Conservation (phyloP, 2,797 vertebrate species). For the Furcifer pardalis region DNA sequence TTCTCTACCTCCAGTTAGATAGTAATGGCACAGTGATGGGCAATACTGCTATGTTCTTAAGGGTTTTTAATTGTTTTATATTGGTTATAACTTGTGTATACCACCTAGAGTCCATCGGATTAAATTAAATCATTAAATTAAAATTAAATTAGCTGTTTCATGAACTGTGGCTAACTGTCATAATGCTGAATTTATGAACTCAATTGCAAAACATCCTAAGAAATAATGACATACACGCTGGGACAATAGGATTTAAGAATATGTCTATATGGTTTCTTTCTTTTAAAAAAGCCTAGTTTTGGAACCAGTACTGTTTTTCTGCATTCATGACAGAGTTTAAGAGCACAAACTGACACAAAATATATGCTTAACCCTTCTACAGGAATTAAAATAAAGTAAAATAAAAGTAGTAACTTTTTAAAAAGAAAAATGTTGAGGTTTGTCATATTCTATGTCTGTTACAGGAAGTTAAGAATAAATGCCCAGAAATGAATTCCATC, state of each 20-base stretch:
- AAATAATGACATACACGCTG: background rate
- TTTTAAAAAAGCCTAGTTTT: background rate
- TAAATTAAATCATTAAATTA: too few relatives aligned
- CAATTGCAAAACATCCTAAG: background rate
- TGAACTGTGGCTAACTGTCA: background rate
- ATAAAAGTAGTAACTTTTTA: background rate
- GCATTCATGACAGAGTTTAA: background rate
- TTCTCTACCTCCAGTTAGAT: too few relatives aligned
- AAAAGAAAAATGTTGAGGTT: slow-evolving; percentile 14
- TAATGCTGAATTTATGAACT: background rate
- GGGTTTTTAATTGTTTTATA: too few relatives aligned
- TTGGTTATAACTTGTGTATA: too few relatives aligned
- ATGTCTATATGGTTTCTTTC: background rate
- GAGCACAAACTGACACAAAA: background rate
- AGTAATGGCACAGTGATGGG: too few relatives aligned
- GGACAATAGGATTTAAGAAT: background rate
- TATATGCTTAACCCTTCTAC: background rate
- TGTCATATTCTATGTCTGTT: slow-evolving; percentile 19
- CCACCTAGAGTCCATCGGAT: too few relatives aligned
- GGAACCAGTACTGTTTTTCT: background rate
- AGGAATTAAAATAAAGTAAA: background rate
- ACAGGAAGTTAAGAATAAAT: background rate
- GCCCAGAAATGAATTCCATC: background rate
- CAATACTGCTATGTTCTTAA: too few relatives aligned
- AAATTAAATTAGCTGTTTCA: too few relatives aligned